These are phyloP conservation scores for Schizothorax lantsangensis DNA, from an alignment of 2,797 vertebrate species.

Conservation along the genomic window DNA sequence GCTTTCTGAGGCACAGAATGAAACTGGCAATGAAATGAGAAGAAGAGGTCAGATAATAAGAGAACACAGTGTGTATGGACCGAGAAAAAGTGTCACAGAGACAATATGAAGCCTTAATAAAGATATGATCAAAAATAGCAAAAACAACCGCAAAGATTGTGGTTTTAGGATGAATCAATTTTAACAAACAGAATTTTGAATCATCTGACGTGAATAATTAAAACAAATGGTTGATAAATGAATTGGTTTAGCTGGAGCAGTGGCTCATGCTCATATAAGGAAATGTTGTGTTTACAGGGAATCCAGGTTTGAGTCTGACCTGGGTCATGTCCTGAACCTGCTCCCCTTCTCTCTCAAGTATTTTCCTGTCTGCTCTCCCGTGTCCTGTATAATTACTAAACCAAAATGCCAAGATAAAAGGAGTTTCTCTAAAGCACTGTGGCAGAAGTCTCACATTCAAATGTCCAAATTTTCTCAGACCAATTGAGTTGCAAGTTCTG, in stretches of 20 bases:
- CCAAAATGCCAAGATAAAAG: background rate
- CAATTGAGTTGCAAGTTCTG: background rate
- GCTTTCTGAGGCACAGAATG: background rate
- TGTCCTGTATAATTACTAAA: background rate
- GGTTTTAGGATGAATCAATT: background rate
- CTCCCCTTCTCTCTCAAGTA: background rate
- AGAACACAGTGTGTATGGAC: constrained; percentile 1
- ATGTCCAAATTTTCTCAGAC: background rate
- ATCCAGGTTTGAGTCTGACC: background rate
- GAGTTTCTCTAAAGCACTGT: background rate
- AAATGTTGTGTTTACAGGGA: background rate
- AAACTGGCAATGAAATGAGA: constrained; percentile 17
- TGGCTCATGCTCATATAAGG: background rate
- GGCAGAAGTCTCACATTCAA: background rate
- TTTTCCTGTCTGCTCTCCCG: background rate
- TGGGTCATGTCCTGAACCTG: background rate
- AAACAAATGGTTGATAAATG: background rate
- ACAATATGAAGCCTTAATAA: background rate
- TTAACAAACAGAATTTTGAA: background rate
- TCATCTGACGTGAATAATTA: background rate
- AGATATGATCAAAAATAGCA: background rate
- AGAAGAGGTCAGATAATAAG: background rate
- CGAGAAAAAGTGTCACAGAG: background rate
- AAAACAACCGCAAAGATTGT: too few species aligned
- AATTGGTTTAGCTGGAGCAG: background rate